Percentiles rank a stretch among this genome's conserved stretches.
Evolutionary conservation across 2,113 vertebrate genomes (phyloP).

Genomic region (Tenebrosternarchus preto): DNA sequence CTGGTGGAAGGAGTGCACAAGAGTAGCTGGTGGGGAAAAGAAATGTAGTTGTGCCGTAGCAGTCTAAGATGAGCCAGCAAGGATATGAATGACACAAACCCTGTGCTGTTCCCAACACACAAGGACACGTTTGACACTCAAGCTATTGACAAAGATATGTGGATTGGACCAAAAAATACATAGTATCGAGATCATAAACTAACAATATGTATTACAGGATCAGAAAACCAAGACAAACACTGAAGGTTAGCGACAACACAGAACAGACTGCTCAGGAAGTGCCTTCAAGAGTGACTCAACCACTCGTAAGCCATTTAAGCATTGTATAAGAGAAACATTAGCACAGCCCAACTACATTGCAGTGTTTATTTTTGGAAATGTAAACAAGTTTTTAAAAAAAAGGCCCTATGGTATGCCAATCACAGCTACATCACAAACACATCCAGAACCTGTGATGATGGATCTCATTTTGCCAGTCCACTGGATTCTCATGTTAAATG

Average conservation of each 20-base stretch:
- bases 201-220: too few species aligned
- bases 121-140: not conserved
- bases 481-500: not conserved
- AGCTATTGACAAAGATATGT: not conserved
- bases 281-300: conserved; percentile 56
- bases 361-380: conserved; percentile 72
- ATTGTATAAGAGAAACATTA: conserved; percentile 56
- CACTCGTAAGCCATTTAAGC: conserved; percentile 57
- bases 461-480: not conserved
- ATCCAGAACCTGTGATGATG: not conserved
- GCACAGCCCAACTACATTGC: conserved; percentile 67
- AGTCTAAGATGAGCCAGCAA: too few species aligned
- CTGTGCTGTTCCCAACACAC: not conserved
- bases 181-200: too few species aligned
- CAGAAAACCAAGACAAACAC: too few species aligned
- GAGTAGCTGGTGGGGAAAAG: not conserved
- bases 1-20: not conserved
- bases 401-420: not conserved
- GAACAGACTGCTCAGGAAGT: conserved; percentile 38
- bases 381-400: conserved; percentile 72
- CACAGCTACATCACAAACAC: not conserved
- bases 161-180: not conserved
- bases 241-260: conserved; percentile 38
- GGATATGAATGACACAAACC: conserved; percentile 42
- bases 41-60: too few species aligned